phyloP scores from a whole-genome alignment of 2,113 vertebrate genomes.

The Fregetta grallaria region DNA sequence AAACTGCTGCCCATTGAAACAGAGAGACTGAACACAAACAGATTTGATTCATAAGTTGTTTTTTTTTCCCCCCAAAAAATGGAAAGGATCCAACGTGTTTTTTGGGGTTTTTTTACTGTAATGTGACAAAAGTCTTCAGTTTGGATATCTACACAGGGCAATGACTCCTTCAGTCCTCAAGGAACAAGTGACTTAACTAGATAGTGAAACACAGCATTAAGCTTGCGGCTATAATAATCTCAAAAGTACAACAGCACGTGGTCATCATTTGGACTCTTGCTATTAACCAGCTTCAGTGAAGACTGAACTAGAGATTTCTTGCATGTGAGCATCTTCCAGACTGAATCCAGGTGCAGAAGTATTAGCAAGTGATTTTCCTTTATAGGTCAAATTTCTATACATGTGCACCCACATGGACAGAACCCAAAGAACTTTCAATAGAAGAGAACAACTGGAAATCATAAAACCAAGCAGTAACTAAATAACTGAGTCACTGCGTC shows the following conservation, averaged over 20 bases:
- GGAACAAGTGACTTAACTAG: not conserved
- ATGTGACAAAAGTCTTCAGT: not conserved
- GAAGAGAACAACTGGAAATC: not conserved
- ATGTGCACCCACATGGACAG: not conserved
- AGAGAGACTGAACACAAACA: not conserved
- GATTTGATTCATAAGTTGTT: not conserved
- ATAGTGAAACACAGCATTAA: not conserved
- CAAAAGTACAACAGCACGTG: not conserved
- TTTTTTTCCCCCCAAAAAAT: rapidly evolving
- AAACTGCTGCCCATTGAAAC: not conserved
- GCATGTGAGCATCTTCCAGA: not conserved
- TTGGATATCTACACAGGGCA: not conserved
- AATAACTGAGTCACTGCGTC: not conserved
- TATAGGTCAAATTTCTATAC: not conserved
- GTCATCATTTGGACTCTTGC: not conserved
- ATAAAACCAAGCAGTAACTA: not conserved
- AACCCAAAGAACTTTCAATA: not conserved
- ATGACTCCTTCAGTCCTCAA: not conserved
- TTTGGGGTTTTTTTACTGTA: not conserved
- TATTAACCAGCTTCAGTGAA: not conserved
- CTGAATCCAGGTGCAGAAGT: not conserved
- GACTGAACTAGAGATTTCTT: not conserved
- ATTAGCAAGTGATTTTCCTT: not conserved
- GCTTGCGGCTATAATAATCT: not conserved
- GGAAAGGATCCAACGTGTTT: not conserved